Evolutionary conservation across 2,888 invertebrate genomes (phyloP), one percentile per base, ranked within the genome.

Genomic region (Busseola fusca): DNA sequence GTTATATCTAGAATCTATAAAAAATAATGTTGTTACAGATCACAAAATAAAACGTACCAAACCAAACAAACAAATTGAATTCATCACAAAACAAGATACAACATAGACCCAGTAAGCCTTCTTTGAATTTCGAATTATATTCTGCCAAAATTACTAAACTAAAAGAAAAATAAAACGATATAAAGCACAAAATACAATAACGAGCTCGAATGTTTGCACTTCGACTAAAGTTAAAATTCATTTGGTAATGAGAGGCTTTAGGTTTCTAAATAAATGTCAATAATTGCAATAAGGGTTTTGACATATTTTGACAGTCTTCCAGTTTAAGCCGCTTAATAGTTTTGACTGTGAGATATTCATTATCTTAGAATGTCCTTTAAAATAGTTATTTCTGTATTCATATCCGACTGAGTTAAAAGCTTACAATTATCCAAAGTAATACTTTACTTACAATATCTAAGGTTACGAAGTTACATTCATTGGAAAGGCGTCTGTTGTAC

Each of bases 341-440:
- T 65, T 65, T 40, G 30, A 34, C 52, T 52, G 70, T n/a, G 18
- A 68, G 18, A 30, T 78, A 66, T 45, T 78, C 63, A 74, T 69
- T 66, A 64, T 74, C 64, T 72, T 66, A 72, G 42, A 65, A 58
- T 71, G 63, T 74, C 68, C 72, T 80, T 65, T 74, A 84, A 66
- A 68, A 82, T 64, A 62, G 65, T 63, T 71, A 63, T 67, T 56
- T 72, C 66, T 58, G 52, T 76, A 70, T 72, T 71, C 45, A 73
- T 64, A 60, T 69, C 50, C 54, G 60, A 59, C 52, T 64, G 73
- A 82, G 60, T 72, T 72, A 78, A 72, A 76, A 84, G 80, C 74
- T 74, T 80, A 82, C 56, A 75, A 48, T 79, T 69, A 69, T 69
- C 68, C 45, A 64, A 66, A 78, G 69, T 82, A 78, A 77, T 83